phyloP scores from a whole-genome alignment of 2,888 invertebrate genomes.

The Meta bourneti region DNA sequence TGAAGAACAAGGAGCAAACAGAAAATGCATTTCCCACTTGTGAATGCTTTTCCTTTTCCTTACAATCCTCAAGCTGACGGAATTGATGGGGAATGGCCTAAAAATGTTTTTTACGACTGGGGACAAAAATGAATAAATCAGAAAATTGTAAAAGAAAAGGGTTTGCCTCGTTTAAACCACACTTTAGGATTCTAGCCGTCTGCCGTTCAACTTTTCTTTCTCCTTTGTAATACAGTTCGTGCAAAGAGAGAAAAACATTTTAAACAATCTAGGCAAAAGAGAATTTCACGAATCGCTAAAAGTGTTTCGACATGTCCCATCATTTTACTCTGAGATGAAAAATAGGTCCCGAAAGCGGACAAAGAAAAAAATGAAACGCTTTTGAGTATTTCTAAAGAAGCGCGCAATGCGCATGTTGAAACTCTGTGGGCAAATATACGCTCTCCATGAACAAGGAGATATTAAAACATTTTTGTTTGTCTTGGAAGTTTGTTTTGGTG shows the following conservation, averaged over 20 bases:
- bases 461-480: neutral
- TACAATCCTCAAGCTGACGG: slow-evolving; percentile 42
- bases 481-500: neutral
- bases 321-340: slow-evolving; percentile 43
- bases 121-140: slow-evolving; percentile 57
- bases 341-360: slow-evolving; percentile 5
- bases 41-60: slow-evolving; percentile 26
- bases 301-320: slow-evolving; percentile 42
- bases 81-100: slow-evolving; percentile 48
- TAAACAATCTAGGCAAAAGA: slow-evolving; percentile 38
- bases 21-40: slow-evolving; percentile 45
- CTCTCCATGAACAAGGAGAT: neutral
- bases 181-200: slow-evolving; percentile 32
- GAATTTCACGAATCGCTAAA: slow-evolving; percentile 23
- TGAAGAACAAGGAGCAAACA: slow-evolving; percentile 24
- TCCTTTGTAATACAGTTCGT: neutral
- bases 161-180: slow-evolving; percentile 50
- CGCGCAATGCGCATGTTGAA: neutral
- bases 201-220: slow-evolving; percentile 10
- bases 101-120: slow-evolving; percentile 52
- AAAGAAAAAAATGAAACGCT: neutral
- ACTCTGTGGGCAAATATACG: neutral
- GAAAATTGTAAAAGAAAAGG: slow-evolving; percentile 46
- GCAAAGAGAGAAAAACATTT: slow-evolving; percentile 11
- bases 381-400: neutral